Evolutionary conservation across 2,888 invertebrate species (phyloP).

Genomic region (Troglohyphantes excavatus): DNA sequence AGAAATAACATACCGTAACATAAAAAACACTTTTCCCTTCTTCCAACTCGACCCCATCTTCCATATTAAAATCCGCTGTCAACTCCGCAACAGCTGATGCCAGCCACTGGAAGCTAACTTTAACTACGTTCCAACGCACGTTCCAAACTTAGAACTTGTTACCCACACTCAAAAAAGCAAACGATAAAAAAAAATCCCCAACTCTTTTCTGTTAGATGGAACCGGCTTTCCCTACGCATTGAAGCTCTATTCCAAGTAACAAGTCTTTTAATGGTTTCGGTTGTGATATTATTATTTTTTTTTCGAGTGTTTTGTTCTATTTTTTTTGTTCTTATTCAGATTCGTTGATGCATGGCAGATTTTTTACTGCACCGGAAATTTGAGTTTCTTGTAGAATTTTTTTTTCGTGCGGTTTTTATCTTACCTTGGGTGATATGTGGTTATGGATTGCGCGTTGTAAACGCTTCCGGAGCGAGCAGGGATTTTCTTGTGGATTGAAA

Average conservation of each 20-base stretch:
- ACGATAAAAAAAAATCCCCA: neutral
- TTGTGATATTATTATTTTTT: constrained; percentile 12
- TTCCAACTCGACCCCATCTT: neutral
- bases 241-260: neutral
- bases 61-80: neutral
- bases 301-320: constrained; percentile 7
- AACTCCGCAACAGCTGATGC: neutral
- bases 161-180: constrained; percentile 23
- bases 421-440: neutral
- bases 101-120: constrained; percentile 18
- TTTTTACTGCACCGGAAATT: constrained; percentile 36
- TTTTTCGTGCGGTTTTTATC: neutral
- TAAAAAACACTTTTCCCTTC: neutral
- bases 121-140: constrained; percentile 24
- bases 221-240: neutral
- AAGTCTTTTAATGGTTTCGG: constrained; percentile 12
- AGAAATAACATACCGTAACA: neutral
- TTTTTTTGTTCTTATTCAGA: neutral
- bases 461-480: neutral
- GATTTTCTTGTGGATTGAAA: neutral
- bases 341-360: constrained; percentile 5
- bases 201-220: neutral
- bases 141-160: constrained; percentile 44
- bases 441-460: neutral
- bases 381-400: constrained; percentile 22